Base-by-base conservation (phyloP, 2,888 invertebrate genomes). In the Monoplex corrugatus region DNA sequence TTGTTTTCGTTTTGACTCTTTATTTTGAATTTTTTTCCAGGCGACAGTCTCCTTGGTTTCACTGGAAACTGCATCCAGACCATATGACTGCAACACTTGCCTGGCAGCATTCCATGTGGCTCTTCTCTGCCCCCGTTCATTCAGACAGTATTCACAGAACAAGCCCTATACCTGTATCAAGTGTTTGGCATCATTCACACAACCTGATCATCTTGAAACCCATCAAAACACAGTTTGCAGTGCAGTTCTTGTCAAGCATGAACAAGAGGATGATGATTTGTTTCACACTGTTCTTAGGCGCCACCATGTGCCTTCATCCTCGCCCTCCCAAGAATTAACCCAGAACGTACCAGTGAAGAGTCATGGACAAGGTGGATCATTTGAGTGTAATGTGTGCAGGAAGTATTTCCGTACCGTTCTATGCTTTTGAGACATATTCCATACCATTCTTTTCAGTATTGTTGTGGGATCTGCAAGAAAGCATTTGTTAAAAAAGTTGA, bases 21-120 rank as follows among this genome's bases (percentile, higher is more conserved):
- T 57, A 57, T 23, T 57, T 57, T 45, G 40, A n/a, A 16, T 78
- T 80, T 32, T 80, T 40, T 75, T 80, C 6, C 87, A 87, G 87
- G 78, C 80, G 8, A 80, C 28, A 32, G 82, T 87, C 0, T 87
- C 43, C n/a, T 23, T 87, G 35, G 82, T 87, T 45, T 82, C 87
- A 1, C 32, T 87, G 82, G 87, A 87, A 40, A 87, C 87, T 16
- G 87, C 87, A n/a, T 78, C 87, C 40, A 78, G 43, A 38, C 87
- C 87, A 2, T 87, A 78, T 45, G 82, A 87, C 32, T 87, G 87
- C 82, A 40, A 5, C 8, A 80, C 35, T 10, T 87, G 87, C 82
- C 35, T 87, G 57, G 44, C 75, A 40, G 87, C 87, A 32, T 87
- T 63, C 45, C 80, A 43, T 50, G n/a, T 45, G 82, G 87, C 87